phyloP scores from a whole-genome alignment of 2,888 invertebrate species.

The Epicampocera succincta region DNA sequence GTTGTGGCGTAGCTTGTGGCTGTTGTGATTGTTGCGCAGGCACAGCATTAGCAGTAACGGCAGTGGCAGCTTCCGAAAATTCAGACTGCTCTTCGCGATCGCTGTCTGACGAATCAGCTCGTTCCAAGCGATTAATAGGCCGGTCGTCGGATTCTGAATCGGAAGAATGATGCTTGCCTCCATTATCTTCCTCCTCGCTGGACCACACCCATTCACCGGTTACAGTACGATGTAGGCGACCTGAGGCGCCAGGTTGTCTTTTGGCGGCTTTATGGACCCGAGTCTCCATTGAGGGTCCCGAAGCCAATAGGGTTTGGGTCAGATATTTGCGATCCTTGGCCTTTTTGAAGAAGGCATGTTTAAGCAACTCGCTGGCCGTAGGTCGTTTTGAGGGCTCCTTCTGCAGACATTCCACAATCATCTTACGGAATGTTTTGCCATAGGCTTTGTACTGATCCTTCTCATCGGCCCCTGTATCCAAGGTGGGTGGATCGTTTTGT shows the following conservation, averaged over 20 bases:
- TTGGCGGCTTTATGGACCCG: slow-evolving; percentile 92
- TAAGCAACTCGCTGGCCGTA: slow-evolving; percentile 96
- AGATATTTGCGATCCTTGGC: slow-evolving; percentile 96
- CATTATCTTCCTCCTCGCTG: slow-evolving; percentile 93
- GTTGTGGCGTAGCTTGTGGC: slow-evolving; percentile 57
- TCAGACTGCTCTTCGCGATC: slow-evolving; percentile 82
- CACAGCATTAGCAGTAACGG: slow-evolving; percentile 73
- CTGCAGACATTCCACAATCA: slow-evolving; percentile 97
- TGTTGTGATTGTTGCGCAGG: slow-evolving; percentile 46
- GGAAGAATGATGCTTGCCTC: slow-evolving; percentile 81
- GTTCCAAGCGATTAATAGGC: slow-evolving; percentile 85
- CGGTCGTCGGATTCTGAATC: slow-evolving; percentile 84
- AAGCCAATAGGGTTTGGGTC: slow-evolving; percentile 91
- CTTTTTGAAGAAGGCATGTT: slow-evolving; percentile 99
- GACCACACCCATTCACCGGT: slow-evolving; percentile 99
- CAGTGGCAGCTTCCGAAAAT: slow-evolving; percentile 78
- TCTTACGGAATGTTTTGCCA: slow-evolving; percentile 97
- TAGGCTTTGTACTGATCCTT: slow-evolving; percentile 99
- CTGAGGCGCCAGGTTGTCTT: slow-evolving; percentile 93
- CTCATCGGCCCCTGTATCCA: slow-evolving; percentile 97
- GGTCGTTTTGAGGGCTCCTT: slow-evolving; percentile 97
- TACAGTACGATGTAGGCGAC: slow-evolving; percentile 93
- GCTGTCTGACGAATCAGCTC: slow-evolving; percentile 85
- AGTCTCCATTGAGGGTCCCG: slow-evolving; percentile 93
- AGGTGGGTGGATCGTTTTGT: slow-evolving; percentile 97